phyloP scores from a whole-genome alignment of 2,888 invertebrate species.

The Imbricaverruca yamaguchii region DNA sequence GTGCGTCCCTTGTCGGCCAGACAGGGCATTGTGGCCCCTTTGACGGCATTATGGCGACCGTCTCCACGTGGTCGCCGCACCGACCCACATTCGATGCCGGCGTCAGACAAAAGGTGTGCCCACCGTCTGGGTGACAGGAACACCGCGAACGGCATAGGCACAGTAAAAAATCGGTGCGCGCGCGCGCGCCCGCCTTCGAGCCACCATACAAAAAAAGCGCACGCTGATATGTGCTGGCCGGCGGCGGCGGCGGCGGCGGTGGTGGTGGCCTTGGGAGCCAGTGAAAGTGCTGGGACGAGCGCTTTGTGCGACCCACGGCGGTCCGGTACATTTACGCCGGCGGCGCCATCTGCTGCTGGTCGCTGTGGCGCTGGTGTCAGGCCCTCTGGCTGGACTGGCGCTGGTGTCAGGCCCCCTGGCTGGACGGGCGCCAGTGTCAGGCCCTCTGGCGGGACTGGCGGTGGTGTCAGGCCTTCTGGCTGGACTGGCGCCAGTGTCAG shows the following conservation, averaged over 20 bases:
- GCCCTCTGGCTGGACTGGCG: too few relatives aligned
- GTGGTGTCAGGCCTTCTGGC: too few relatives aligned
- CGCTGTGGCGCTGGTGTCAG: too few relatives aligned
- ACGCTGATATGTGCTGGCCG: not conserved
- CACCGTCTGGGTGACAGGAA: not conserved
- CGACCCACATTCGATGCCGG: not conserved
- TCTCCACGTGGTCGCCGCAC: not conserved
- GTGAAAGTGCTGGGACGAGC: not conserved
- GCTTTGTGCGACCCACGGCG: not conserved
- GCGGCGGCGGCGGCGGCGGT: not conserved
- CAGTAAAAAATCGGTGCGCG: not conserved
- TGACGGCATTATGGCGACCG: not conserved
- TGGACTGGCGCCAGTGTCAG: too few relatives aligned
- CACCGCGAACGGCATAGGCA: not conserved
- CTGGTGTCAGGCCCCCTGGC: too few relatives aligned
- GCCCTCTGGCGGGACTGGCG: too few relatives aligned
- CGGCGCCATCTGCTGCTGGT: not conserved
- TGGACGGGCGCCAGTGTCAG: too few relatives aligned
- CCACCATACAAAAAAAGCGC: not conserved
- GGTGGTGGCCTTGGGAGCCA: conserved; percentile 1
- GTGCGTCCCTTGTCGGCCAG: too few relatives aligned
- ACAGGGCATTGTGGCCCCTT: too few relatives aligned
- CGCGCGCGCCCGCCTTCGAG: not conserved
- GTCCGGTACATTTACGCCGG: not conserved
- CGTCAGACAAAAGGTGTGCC: not conserved